Percentiles rank a stretch among this genome's conserved stretches.
These are phyloP conservation scores for Cyprinella venusta DNA, from an alignment of 2,797 vertebrate genomes.

Conservation along the genomic window DNA sequence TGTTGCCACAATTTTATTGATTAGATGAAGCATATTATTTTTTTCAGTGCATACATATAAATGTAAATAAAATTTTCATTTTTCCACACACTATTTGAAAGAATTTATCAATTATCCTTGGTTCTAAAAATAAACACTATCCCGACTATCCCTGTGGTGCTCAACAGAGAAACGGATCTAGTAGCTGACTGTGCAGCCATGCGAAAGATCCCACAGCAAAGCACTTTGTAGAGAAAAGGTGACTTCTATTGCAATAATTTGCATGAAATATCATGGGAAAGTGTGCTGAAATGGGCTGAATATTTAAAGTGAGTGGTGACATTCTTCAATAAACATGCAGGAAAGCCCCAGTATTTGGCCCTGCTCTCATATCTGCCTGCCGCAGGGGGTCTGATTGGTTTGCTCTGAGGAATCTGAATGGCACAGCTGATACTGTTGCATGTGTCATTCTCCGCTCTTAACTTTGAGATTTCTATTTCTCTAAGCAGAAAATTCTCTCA, in stretches of 20 bases:
- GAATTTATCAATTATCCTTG: not conserved
- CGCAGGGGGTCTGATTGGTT: conserved; percentile 38
- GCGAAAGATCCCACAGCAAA: conserved; percentile 2
- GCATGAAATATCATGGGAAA: conserved; percentile 18
- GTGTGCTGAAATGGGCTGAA: conserved; percentile 4
- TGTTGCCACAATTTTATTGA: too few relatives aligned
- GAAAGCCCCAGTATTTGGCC: not conserved
- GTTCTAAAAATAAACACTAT: not conserved
- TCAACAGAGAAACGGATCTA: not conserved
- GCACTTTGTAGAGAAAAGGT: not conserved
- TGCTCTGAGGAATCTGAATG: conserved; percentile 16
- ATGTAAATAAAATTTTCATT: not conserved
- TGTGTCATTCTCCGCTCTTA: conserved; percentile 1
- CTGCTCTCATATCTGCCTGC: conserved; percentile 20
- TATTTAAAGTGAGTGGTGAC: conserved; percentile 17
- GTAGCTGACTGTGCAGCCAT: not conserved
- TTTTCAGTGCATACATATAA: not conserved
- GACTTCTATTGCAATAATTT: not conserved
- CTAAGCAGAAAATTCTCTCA: conserved; percentile 14
- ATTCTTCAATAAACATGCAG: conserved; percentile 41
- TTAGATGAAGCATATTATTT: too few relatives aligned
- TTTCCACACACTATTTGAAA: not conserved
- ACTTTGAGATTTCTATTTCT: conserved; percentile 32
- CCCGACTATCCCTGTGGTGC: not conserved
- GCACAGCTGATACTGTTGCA: conserved; percentile 21